Base-by-base conservation (phyloP, 2,113 vertebrate genomes). In the Hyaena hyaena region DNA sequence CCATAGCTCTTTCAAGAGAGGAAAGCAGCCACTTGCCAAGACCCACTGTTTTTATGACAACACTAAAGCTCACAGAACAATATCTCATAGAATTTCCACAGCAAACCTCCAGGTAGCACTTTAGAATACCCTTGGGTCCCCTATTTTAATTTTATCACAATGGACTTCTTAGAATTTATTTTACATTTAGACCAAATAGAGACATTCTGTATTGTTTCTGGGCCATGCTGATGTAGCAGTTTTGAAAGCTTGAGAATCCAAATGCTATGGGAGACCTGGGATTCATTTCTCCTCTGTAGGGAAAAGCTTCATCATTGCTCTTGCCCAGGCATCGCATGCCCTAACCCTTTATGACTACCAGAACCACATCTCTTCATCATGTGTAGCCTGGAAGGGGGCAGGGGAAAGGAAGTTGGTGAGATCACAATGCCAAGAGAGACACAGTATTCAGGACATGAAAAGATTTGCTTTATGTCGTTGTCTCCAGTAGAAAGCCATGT, bases 61-160 rank as follows among this genome's bases (percentile, higher is more conserved):
- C 61, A 23, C 83, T 77, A 68, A 90, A 92, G 73, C 55, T 94
- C 71, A 71, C 7, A 86, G 79, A 61, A 63, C 35, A 90, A 50
- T 39, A 73, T 26, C 76, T 92, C 84, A 86, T 23, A 85, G 69
- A 96, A 81, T 95, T 97, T 95, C 90, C 87, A n/a, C n/a, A 90
- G 84, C 66, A 95, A 95, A 82, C 66, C 95, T 95, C 93, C 80
- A 81, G 71, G 92, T 68, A 95, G 80, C 66, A 55, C 92, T 96
- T 97, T 68, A 85, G 87, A 76, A 96, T 7, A 35, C 95, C 31
- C 80, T 26, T 88, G 96, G 83, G 95, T 87, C 95, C 66, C 77
- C 81, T 98, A 96, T 97, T 97, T 97, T 95, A 96, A 95, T 97
- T 96, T 97, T 97, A 97, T 93, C 83, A 74, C 84, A 88, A 50